These are phyloP conservation scores for Limnodromus scolopaceus DNA, from an alignment of 2,797 vertebrate species.

Conservation along the genomic window DNA sequence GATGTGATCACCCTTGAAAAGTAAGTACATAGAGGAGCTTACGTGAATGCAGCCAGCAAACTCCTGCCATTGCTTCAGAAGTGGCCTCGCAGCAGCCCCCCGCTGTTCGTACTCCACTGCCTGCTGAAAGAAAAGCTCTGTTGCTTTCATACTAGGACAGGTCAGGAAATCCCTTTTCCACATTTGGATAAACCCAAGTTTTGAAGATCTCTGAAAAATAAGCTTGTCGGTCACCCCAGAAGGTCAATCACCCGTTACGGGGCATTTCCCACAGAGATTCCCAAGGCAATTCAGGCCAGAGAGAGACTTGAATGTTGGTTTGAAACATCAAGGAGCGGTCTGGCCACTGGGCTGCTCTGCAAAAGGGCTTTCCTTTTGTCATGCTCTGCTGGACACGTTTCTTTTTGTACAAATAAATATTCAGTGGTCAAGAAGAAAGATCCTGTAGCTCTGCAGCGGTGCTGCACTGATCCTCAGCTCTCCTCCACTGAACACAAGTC, in stretches of 20 bases:
- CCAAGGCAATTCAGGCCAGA: not conserved
- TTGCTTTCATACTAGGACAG: not conserved
- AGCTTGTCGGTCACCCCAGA: not conserved
- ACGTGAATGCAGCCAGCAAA: not conserved
- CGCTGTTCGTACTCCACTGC: not conserved
- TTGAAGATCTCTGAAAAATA: constrained; percentile 10
- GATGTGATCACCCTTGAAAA: constrained; percentile 96
- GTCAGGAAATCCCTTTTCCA: constrained; percentile 16
- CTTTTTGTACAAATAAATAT: not conserved
- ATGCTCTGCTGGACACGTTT: not conserved
- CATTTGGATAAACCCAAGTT: not conserved
- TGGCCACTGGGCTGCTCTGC: not conserved
- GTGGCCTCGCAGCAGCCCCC: not conserved
- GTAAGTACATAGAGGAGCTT: constrained; percentile 78
- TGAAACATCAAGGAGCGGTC: not conserved
- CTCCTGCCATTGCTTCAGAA: not conserved
- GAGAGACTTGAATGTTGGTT: not conserved
- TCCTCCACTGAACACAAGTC: not conserved
- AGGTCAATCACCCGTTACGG: not conserved
- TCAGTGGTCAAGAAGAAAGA: not conserved
- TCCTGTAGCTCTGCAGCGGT: not conserved
- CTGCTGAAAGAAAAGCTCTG: constrained; percentile 27
- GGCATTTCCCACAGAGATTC: not conserved
- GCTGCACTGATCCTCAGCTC: not conserved
- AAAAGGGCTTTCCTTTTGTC: not conserved